phyloP scores from a whole-genome alignment of 2,113 vertebrate species.

The Corythornis vintsioides region DNA sequence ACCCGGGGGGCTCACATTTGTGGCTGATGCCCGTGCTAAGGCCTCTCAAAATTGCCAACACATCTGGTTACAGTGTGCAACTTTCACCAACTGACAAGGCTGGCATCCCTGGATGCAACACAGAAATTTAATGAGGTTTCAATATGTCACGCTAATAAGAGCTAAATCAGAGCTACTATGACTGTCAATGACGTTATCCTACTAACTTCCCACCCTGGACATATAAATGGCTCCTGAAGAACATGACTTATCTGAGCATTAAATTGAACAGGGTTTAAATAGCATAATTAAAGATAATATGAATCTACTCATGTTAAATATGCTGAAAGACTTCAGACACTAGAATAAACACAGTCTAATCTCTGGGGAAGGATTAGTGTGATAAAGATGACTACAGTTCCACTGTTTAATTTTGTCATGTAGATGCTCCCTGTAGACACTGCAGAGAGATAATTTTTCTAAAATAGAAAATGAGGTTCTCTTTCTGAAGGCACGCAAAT shows the following conservation, averaged over 20 bases:
- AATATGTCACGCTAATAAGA: conserved; percentile 31
- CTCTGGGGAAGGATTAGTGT: conserved; percentile 46
- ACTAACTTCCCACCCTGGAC: conserved; percentile 26
- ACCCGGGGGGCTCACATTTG: background rate
- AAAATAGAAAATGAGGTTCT: conserved; percentile 52
- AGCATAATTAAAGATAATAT: conserved; percentile 61
- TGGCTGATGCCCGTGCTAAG: background rate
- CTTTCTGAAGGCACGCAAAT: conserved; percentile 45
- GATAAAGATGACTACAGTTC: conserved; percentile 53
- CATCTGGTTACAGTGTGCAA: background rate
- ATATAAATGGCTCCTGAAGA: conserved; percentile 37
- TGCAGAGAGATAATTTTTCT: conserved; percentile 55
- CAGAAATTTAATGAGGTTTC: conserved; percentile 49
- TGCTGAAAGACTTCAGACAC: conserved; percentile 47
- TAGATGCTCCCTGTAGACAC: conserved; percentile 37
- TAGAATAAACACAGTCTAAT: conserved; percentile 57
- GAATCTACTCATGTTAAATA: conserved; percentile 51
- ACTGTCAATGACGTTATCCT: conserved; percentile 37
- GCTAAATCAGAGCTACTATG: conserved; percentile 5
- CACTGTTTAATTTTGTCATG: conserved; percentile 51
- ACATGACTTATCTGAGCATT: conserved; percentile 30
- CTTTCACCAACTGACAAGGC: conserved; percentile 11
- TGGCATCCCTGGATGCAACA: background rate
- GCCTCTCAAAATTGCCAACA: background rate
- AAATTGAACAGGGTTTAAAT: conserved; percentile 45